Conservation (phyloP, 2,113 vertebrate species). For the Galeopterus variegatus region DNA sequence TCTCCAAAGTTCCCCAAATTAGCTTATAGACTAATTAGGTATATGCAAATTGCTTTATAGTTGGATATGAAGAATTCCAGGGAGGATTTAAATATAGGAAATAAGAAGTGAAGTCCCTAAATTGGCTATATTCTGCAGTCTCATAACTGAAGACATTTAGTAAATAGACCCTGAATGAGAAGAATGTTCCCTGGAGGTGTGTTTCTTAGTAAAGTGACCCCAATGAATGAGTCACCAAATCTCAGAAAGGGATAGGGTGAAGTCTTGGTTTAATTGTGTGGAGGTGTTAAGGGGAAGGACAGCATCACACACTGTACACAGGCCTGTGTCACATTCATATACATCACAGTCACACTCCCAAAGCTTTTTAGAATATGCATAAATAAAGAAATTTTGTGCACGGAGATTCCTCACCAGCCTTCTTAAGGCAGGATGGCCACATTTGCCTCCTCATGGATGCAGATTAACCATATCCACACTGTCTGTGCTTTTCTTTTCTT, state of each 20-base stretch:
- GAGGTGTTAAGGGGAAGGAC: neutral
- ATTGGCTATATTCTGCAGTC: neutral
- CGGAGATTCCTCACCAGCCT: neutral
- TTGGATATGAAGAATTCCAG: neutral
- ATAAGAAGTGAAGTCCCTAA: neutral
- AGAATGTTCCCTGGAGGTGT: fast-evolving
- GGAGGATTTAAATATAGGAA: neutral
- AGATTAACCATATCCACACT: neutral
- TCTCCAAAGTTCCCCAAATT: neutral
- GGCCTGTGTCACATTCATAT: fast-evolving
- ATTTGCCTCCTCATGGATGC: neutral
- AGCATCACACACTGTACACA: neutral
- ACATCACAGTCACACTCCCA: no score
- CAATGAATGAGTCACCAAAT: neutral
- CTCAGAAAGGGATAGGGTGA: neutral
- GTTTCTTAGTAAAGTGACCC: neutral
- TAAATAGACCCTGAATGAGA: neutral
- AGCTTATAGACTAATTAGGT: neutral
- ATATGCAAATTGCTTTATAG: neutral
- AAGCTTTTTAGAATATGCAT: neutral
- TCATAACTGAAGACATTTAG: neutral
- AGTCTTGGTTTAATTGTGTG: neutral
- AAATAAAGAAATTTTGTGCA: neutral
- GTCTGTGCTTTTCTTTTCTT: neutral
- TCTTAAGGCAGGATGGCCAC: neutral